Evolutionary conservation across 2,113 vertebrate genomes (phyloP).

Genomic region (Menidia beryllina): DNA sequence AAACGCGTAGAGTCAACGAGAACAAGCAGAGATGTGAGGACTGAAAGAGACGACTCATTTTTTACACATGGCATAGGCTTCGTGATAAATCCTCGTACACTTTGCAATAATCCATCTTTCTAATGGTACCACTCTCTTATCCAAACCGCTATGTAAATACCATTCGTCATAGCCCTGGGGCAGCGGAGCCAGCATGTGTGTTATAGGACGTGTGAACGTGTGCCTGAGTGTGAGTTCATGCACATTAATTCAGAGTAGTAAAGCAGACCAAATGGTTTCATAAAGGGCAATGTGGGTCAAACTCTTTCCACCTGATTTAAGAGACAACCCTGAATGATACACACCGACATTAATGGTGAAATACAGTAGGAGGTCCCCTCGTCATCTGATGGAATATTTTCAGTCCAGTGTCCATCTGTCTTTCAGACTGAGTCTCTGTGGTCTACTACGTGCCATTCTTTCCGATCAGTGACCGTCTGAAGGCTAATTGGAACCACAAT

Average conservation of each 20-base stretch:
- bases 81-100: slow-evolving; percentile 56
- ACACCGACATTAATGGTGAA: slow-evolving; percentile 39
- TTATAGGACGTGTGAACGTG: background rate
- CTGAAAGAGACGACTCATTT: slow-evolving; percentile 49
- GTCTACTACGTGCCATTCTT: slow-evolving; percentile 21
- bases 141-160: slow-evolving; percentile 69
- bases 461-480: slow-evolving; percentile 42
- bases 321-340: slow-evolving; percentile 44
- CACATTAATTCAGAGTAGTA: slow-evolving; percentile 52
- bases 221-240: slow-evolving; percentile 24
- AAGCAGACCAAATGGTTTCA: slow-evolving; percentile 56
- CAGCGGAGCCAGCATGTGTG: slow-evolving; percentile 25
- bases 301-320: slow-evolving; percentile 57
- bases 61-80: slow-evolving; percentile 41
- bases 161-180: slow-evolving; percentile 47
- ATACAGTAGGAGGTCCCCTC: slow-evolving; percentile 14
- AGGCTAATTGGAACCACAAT: slow-evolving; percentile 63
- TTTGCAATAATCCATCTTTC: slow-evolving; percentile 58
- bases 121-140: slow-evolving; percentile 63
- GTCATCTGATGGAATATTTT: slow-evolving; percentile 11
- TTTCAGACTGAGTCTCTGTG: slow-evolving; percentile 12
- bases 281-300: slow-evolving; percentile 49
- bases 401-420: background rate
- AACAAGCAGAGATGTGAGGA: slow-evolving; percentile 26
- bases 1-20: slow-evolving; percentile 18